Base-by-base conservation (phyloP, 2,113 vertebrate species). In the Rhizomys pruinosus region DNA sequence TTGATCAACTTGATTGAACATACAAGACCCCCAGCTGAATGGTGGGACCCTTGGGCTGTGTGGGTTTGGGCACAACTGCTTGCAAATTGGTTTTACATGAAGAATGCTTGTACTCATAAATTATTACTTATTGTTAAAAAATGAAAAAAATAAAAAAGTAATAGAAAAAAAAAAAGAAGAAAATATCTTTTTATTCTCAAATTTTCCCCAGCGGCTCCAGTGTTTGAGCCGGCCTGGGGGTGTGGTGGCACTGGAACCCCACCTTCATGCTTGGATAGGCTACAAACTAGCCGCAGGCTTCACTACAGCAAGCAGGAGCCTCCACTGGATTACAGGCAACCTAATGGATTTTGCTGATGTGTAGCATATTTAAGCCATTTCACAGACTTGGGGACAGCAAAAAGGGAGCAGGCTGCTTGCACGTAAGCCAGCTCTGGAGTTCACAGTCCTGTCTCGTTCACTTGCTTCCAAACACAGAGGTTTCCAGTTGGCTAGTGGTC, bases 81-180 rank as follows among this genome's bases (percentile, higher is more conserved):
- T n/a, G n/a, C n/a, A n/a, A n/a, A n/a, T n/a, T n/a, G n/a, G n/a
- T n/a, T n/a, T n/a, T n/a, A n/a, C n/a, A n/a, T n/a, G n/a, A n/a
- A n/a, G n/a, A n/a, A n/a, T n/a, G n/a, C n/a, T n/a, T n/a, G n/a
- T n/a, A n/a, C n/a, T n/a, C n/a, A n/a, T n/a, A n/a, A n/a, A n/a
- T n/a, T n/a, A n/a, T n/a, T n/a, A n/a, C n/a, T n/a, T n/a, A n/a
- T n/a, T n/a, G n/a, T n/a, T n/a, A n/a, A n/a, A n/a, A n/a, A n/a
- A n/a, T n/a, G n/a, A n/a, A n/a, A n/a, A n/a, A n/a, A n/a, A n/a
- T n/a, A n/a, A n/a, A n/a, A n/a, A n/a, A n/a, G n/a, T n/a, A n/a
- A n/a, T n/a, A n/a, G n/a, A n/a, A n/a, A n/a, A n/a, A n/a, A n/a
- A 94, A 68, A 29, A 63, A 88, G 71, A 86, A 90, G 71, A 86